Evolutionary conservation across 2,888 invertebrate genomes (phyloP).

Genomic region (Spodoptera picta): DNA sequence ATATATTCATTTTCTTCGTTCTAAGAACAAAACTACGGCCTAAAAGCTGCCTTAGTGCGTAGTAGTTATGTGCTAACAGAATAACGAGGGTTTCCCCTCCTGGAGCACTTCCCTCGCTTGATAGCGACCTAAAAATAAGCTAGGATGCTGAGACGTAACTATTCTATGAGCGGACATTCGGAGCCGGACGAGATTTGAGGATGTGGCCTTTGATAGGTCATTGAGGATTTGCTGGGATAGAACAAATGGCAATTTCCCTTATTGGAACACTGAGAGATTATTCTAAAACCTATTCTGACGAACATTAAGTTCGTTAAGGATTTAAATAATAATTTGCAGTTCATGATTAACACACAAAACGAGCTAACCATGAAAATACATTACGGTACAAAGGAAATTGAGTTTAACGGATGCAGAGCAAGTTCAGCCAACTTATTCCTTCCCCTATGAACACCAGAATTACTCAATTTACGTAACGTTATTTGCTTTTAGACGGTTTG

Average conservation of each 20-base stretch:
- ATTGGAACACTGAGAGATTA: slow-evolving; percentile 4
- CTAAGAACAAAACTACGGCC: slow-evolving; percentile 41
- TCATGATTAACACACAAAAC: too few relatives aligned
- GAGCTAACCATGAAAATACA: too few relatives aligned
- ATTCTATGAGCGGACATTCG: slow-evolving; percentile 56
- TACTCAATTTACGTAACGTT: slow-evolving; percentile 27
- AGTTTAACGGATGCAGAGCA: slow-evolving; percentile 3
- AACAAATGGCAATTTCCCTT: slow-evolving; percentile 1
- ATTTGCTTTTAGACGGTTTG: slow-evolving; percentile 24
- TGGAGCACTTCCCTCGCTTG: slow-evolving; percentile 68
- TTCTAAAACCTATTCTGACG: too few relatives aligned
- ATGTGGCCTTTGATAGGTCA: slow-evolving; percentile 36
- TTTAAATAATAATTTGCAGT: too few relatives aligned
- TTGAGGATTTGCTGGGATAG: slow-evolving; percentile 16
- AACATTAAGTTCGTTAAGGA: too few relatives aligned
- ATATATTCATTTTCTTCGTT: slow-evolving; percentile 49
- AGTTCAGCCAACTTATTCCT: slow-evolving; percentile 12
- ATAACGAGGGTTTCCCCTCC: slow-evolving; percentile 64
- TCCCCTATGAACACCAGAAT: slow-evolving; percentile 23
- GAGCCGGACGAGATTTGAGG: slow-evolving; percentile 52
- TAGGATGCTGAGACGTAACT: slow-evolving; percentile 60
- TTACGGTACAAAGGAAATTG: not conserved
- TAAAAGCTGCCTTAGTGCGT: slow-evolving; percentile 49
- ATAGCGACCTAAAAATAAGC: slow-evolving; percentile 77
- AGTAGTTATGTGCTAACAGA: slow-evolving; percentile 61